A percentile compares a stretch with the other conserved stretches of the same genome.
phyloP scores from a whole-genome alignment of 2,797 vertebrate species.

The Eulemur coronatus region DNA sequence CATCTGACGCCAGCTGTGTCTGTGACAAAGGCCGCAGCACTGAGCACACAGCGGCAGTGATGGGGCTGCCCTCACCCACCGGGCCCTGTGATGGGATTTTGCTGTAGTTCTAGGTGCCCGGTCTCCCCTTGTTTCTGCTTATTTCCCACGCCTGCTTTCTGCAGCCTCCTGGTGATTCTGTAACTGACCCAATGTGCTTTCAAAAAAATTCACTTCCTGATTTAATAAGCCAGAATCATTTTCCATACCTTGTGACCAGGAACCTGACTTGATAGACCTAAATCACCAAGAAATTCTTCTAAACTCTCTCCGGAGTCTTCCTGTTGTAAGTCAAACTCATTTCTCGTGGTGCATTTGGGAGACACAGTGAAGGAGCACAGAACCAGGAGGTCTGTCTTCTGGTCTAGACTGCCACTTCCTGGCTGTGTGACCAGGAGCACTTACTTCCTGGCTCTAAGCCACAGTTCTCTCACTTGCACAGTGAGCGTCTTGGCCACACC shows the following conservation, averaged over 20 bases:
- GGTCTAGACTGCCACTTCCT: neutral
- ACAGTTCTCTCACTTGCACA: neutral
- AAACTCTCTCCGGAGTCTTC: neutral
- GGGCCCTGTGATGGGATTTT: neutral
- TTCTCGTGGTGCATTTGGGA: neutral
- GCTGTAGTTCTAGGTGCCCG: neutral
- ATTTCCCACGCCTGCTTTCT: neutral
- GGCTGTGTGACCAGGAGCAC: neutral
- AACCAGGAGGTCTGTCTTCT: neutral
- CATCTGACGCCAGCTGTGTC: accelerated
- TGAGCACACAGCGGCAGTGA: accelerated
- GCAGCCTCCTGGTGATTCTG: neutral
- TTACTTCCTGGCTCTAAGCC: neutral
- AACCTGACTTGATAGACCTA: neutral
- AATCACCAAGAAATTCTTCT: neutral
- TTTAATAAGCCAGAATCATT: neutral
- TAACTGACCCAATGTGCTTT: neutral
- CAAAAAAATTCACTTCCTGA: neutral
- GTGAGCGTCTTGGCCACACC: neutral
- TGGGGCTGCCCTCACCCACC: neutral
- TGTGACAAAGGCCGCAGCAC: neutral
- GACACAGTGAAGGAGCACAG: neutral
- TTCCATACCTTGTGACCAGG: neutral
- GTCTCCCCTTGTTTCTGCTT: neutral
- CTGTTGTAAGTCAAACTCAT: neutral